Evolutionary conservation across 2,888 invertebrate species (phyloP).

Genomic region (Xiphydria camelus): DNA sequence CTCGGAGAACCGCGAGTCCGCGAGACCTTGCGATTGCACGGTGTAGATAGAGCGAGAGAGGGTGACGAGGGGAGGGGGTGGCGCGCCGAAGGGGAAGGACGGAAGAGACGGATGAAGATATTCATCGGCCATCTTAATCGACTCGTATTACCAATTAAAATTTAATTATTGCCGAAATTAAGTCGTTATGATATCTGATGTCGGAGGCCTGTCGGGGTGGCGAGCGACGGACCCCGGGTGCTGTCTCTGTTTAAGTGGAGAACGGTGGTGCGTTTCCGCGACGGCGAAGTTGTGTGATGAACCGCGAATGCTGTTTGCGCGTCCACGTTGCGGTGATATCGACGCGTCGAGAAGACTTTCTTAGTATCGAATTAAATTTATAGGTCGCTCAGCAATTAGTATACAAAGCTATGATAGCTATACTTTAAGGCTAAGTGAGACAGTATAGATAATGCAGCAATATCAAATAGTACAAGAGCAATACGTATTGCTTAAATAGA

Average conservation of each 20-base stretch:
- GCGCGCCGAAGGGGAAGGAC: neutral
- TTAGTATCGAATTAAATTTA: too few relatives aligned
- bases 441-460: too few relatives aligned
- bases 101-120: constrained; percentile 8
- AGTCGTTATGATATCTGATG: constrained; percentile 31
- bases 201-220: too few relatives aligned
- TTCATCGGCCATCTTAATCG: constrained; percentile 47
- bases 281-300: too few relatives aligned
- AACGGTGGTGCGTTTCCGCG: too few relatives aligned
- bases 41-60: constrained; percentile 19
- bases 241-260: too few relatives aligned
- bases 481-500: too few relatives aligned
- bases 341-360: neutral
- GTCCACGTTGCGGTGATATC: neutral
- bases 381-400: too few relatives aligned
- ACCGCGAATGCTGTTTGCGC: constrained; percentile 1
- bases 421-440: too few relatives aligned
- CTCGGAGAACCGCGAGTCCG: neutral
- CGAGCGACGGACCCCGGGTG: neutral
- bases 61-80: constrained; percentile 18
- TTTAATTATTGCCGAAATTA: constrained; percentile 49
- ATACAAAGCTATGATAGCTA: too few relatives aligned
- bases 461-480: too few relatives aligned
- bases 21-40: constrained; percentile 12
- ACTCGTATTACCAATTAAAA: constrained; percentile 54